Evolutionary conservation across 2,113 vertebrate species (phyloP).

Genomic region (Aspidoscelis tigris): DNA sequence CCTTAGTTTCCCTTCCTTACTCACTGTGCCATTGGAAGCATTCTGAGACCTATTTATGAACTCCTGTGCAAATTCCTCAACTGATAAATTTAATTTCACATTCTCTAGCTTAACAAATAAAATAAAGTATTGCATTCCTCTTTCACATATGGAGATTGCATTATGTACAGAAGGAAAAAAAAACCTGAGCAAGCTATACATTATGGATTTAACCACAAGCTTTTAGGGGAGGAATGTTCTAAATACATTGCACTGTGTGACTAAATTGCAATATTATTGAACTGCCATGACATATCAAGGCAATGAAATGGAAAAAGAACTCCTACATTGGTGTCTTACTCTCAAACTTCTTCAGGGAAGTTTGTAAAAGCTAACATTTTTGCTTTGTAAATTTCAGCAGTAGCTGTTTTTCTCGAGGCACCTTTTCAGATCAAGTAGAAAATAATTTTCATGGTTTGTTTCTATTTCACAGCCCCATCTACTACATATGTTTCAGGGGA

Average conservation of each 20-base stretch:
- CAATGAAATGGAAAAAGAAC: not conserved
- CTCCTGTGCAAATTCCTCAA: slow-evolving; percentile 67
- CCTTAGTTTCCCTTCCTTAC: not conserved
- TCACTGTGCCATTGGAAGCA: slow-evolving; percentile 44
- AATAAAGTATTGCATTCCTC: slow-evolving; percentile 64
- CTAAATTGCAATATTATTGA: slow-evolving; percentile 57
- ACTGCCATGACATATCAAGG: slow-evolving; percentile 59
- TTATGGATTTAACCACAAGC: slow-evolving; percentile 71
- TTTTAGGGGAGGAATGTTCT: slow-evolving; percentile 71
- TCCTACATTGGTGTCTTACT: slow-evolving; percentile 34
- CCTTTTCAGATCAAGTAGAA: not conserved
- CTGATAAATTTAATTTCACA: slow-evolving; percentile 73
- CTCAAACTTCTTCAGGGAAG: not conserved
- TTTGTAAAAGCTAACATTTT: not conserved
- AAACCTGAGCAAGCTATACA: slow-evolving; percentile 66
- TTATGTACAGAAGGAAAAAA: slow-evolving; percentile 66
- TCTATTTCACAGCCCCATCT: not conserved
- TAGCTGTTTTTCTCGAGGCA: not conserved
- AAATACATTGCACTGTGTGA: slow-evolving; percentile 70
- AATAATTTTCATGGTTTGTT: not conserved
- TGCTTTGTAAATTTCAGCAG: not conserved
- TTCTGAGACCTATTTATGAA: slow-evolving; percentile 70
- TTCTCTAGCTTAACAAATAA: slow-evolving; percentile 59
- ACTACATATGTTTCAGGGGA: too few relatives aligned
- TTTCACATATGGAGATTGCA: slow-evolving; percentile 69